Percentiles rank a stretch among this genome's conserved stretches.
Conservation (phyloP, 2,797 vertebrate species). For the Scleropages formosus region DNA sequence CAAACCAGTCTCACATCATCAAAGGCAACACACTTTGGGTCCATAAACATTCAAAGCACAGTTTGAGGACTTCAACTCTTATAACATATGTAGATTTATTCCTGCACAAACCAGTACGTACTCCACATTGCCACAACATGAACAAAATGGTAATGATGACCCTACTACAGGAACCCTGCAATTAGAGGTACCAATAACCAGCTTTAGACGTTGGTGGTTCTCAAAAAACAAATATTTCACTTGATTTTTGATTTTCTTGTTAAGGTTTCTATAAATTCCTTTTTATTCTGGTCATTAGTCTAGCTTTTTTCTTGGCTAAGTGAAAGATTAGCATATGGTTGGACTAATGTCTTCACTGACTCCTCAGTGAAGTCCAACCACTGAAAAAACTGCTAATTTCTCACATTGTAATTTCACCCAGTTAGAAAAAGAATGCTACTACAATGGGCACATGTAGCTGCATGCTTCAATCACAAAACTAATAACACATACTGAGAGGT, state of each 20-base stretch:
- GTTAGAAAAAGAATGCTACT: background rate
- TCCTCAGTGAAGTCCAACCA: conserved; percentile 5
- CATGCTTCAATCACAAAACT: background rate
- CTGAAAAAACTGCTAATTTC: conserved; percentile 25
- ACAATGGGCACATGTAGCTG: background rate
- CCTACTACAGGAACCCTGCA: conserved; percentile 26
- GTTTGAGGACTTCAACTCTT: conserved; percentile 22
- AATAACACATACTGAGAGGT: background rate
- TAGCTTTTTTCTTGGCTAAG: conserved; percentile 43
- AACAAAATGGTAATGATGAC: conserved; percentile 51
- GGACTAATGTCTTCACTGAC: conserved; percentile 14
- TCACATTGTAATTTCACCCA: background rate
- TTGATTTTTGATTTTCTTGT: conserved; percentile 46
- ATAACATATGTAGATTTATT: conserved; percentile 40
- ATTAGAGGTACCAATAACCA: conserved; percentile 35
- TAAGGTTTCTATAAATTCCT: conserved; percentile 50
- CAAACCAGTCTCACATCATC: conserved; percentile 36
- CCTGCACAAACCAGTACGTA: conserved; percentile 36
- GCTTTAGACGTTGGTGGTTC: conserved; percentile 39
- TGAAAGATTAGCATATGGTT: conserved; percentile 37
- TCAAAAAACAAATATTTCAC: conserved; percentile 46
- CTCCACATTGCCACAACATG: conserved; percentile 44
- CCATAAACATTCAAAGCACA: conserved; percentile 38
- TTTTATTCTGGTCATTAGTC: conserved; percentile 48
- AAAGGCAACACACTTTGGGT: conserved; percentile 22